Base-by-base conservation (phyloP, 2,888 invertebrate species). In the Drosophila parthenogenetica region DNA sequence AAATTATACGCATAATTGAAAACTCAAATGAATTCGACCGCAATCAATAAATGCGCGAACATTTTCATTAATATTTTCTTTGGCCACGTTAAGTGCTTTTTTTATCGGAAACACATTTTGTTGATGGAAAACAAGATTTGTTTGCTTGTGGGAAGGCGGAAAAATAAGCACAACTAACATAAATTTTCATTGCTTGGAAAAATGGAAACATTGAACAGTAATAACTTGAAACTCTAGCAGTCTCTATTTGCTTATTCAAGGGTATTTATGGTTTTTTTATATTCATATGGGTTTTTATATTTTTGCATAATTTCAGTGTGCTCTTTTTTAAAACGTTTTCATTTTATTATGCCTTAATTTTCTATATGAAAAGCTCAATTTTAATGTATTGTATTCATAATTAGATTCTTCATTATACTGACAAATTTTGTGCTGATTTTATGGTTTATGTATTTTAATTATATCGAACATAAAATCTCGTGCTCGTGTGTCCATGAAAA, bases 1-100 rank as follows among this genome's bases (percentile, higher is more conserved):
- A 67, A 73, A 76, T 75, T 70, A 69, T 46, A 62, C 46, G 70
- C 71, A 71, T 74, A 76, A 87, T 83, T 77, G 71, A 87, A 71
- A 68, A 68, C 69, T 68, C n/a, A 87, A 77, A 65, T 66, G 49
- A 61, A 74, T 61, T 69, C 62, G 57, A 68, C 73, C 87, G 49
- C 81, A 81, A 54, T 19, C 67, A 58, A 77, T 77, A 64, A 75
- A 77, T 43, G 22, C 62, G 48, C 48, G 29, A 43, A 62, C 32
- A 49, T 19, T 53, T 55, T 46, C 42, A 57, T 72, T 46, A 60
- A 43, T 59, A 68, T 50, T 40, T 57, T 22, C 59, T 49, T 70
- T 51, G 17, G 13, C 5, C 53, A 29, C 37, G 19, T 66, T 46
- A 35, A 55, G 54, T 53, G 17, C 19, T 58, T 48, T 59, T 22